phyloP scores from a whole-genome alignment of 2,888 invertebrate species.

The Fragum fragum region DNA sequence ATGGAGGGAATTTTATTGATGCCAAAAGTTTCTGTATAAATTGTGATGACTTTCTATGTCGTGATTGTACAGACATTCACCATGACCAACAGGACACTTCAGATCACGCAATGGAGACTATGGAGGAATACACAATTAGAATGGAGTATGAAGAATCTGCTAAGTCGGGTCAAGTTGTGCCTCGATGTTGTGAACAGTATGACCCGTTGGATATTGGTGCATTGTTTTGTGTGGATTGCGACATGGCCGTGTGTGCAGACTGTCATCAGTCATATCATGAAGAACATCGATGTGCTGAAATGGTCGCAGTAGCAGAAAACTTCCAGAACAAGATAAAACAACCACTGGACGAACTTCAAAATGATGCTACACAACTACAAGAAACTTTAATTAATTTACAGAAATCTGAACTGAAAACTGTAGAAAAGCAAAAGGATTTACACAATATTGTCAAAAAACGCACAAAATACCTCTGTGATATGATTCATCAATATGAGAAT shows the following conservation, averaged over 20 bases:
- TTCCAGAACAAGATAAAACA: slow-evolving; percentile 79
- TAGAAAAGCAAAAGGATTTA: slow-evolving; percentile 71
- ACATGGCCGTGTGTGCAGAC: slow-evolving; percentile 76
- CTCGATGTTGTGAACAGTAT: slow-evolving; percentile 76
- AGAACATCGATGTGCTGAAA: slow-evolving; percentile 80
- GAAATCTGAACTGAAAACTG: slow-evolving; percentile 64
- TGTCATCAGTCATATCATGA: slow-evolving; percentile 74
- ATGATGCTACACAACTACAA: slow-evolving; percentile 69
- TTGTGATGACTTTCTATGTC: slow-evolving; percentile 79
- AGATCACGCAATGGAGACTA: slow-evolving; percentile 73
- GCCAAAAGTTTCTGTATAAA: slow-evolving; percentile 75
- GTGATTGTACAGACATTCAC: slow-evolving; percentile 72
- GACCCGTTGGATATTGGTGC: slow-evolving; percentile 80
- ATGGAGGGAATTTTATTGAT: slow-evolving; percentile 73
- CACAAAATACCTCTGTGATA: slow-evolving; percentile 73
- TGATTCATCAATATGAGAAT: slow-evolving; percentile 79
- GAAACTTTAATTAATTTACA: slow-evolving; percentile 69
- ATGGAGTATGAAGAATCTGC: slow-evolving; percentile 57
- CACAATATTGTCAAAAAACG: slow-evolving; percentile 70
- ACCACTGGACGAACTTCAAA: slow-evolving; percentile 71
- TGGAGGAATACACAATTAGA: slow-evolving; percentile 68
- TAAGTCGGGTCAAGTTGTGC: slow-evolving; percentile 64
- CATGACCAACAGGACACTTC: slow-evolving; percentile 73
- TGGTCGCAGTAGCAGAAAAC: slow-evolving; percentile 79
- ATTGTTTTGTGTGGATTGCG: slow-evolving; percentile 81